A percentile compares a stretch with the other conserved stretches of the same genome.
phyloP scores from a whole-genome alignment of 2,113 vertebrate genomes.

The Megaceryle maxima region DNA sequence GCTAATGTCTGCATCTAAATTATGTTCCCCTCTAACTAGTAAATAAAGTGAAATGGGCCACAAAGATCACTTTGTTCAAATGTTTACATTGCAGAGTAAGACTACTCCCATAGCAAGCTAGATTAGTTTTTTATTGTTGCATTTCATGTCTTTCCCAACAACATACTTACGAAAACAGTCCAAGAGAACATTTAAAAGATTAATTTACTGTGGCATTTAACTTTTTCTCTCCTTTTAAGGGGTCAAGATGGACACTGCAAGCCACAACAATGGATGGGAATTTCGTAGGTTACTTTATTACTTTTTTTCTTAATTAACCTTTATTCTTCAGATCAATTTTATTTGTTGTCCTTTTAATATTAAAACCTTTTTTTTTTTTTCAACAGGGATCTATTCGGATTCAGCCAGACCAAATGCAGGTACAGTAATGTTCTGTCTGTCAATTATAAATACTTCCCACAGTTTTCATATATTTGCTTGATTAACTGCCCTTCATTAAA shows the following conservation, averaged over 20 bases:
- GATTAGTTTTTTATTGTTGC: background rate
- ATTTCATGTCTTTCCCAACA: background rate
- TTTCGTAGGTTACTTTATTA: constrained; percentile 81
- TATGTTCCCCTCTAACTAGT: background rate
- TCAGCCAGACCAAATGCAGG: constrained; percentile 98
- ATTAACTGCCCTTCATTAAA: background rate
- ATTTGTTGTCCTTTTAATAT: background rate
- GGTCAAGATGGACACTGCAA: constrained; percentile 95
- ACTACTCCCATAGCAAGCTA: background rate
- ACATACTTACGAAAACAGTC: background rate
- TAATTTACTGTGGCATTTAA: background rate
- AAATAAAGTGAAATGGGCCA: background rate
- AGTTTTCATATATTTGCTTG: background rate
- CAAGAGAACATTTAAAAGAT: background rate
- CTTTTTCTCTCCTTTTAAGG: constrained; percentile 70
- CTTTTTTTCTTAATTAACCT: background rate
- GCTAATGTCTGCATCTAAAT: background rate
- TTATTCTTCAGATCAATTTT: background rate
- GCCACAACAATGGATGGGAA: constrained; percentile 89
- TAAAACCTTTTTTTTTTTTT: background rate
- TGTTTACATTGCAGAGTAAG: background rate
- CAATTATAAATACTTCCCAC: background rate
- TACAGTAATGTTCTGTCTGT: constrained; percentile 31
- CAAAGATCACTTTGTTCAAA: background rate
- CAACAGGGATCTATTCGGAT: constrained; percentile 82